Conservation (phyloP, 2,797 vertebrate genomes). For the Schizopygopsis malacanthus region DNA sequence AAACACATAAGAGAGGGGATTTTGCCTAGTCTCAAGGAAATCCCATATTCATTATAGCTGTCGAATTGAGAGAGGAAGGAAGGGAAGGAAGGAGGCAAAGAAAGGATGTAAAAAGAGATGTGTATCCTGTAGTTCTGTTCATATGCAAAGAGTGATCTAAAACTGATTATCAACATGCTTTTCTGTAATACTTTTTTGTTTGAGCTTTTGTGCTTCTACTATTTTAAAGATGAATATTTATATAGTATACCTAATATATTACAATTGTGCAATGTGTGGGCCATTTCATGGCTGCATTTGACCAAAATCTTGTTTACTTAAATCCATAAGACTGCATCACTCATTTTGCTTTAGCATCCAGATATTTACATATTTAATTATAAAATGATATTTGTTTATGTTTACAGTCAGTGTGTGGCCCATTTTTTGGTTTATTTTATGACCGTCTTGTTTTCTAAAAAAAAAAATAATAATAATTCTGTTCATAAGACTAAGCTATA, state of each 20-base stretch:
- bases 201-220: neutral
- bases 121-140: slow-evolving; percentile 33
- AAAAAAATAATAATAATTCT: too few species aligned
- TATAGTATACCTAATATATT: neutral
- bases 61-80: slow-evolving; percentile 27
- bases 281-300: neutral
- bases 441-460: neutral
- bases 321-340: neutral
- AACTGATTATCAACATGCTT: neutral
- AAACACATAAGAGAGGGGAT: slow-evolving; percentile 19
- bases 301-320: neutral
- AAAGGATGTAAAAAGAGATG: slow-evolving; percentile 44
- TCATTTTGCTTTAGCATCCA: neutral
- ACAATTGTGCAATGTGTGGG: neutral
- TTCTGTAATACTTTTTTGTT: neutral
- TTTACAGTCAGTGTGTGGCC: neutral
- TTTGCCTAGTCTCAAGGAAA: slow-evolving; percentile 27
- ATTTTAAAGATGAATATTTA: neutral
- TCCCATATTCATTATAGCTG: slow-evolving; percentile 20
- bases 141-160: neutral
- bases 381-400: neutral
- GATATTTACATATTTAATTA: neutral
- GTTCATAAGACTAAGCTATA: neutral
- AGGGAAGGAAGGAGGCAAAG: slow-evolving; percentile 13
- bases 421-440: neutral